Conservation (phyloP, 2,888 invertebrate genomes). For the Pollenia griseotomentosa region DNA sequence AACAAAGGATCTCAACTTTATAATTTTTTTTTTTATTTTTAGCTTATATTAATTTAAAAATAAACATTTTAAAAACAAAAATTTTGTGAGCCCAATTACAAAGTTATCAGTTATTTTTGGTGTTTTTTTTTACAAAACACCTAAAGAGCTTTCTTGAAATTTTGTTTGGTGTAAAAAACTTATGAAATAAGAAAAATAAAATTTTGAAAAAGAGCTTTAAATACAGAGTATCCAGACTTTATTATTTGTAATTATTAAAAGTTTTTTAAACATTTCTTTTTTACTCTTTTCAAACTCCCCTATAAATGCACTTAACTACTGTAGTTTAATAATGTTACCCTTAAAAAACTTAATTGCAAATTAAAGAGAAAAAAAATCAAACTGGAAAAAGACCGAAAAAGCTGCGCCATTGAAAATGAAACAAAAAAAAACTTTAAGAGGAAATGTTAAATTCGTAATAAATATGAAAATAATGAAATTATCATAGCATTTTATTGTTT, state of each 20-base stretch:
- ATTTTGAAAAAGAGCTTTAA: slow-evolving; percentile 66
- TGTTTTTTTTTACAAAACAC: neutral
- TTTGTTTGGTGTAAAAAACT: slow-evolving; percentile 26
- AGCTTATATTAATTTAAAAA: neutral
- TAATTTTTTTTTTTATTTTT: slow-evolving; percentile 7
- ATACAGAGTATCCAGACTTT: neutral
- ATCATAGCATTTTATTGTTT: slow-evolving; percentile 71
- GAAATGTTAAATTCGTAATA: slow-evolving; percentile 48
- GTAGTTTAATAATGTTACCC: slow-evolving; percentile 62
- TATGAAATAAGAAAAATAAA: slow-evolving; percentile 30
- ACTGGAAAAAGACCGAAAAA: slow-evolving; percentile 16
- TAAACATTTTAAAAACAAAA: neutral
- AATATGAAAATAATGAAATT: slow-evolving; percentile 32
- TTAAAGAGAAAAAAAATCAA: slow-evolving; percentile 3
- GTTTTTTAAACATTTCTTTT: neutral
- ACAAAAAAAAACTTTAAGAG: slow-evolving; percentile 6
- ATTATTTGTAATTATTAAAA: neutral
- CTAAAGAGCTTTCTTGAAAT: slow-evolving; percentile 66
- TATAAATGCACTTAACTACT: slow-evolving; percentile 58
- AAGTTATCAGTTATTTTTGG: slow-evolving; percentile 47
- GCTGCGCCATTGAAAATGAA: slow-evolving; percentile 61
- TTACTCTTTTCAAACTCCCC: slow-evolving; percentile 22
- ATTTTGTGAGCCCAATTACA: slow-evolving; percentile 68
- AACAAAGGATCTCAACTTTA: slow-evolving; percentile 63
- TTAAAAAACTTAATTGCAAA: slow-evolving; percentile 41